A percentile compares a stretch with the other conserved stretches of the same genome.
Evolutionary conservation across 1,140 invertebrate genomes (phyloP).

Genomic region (Hirudo medicinalis): DNA sequence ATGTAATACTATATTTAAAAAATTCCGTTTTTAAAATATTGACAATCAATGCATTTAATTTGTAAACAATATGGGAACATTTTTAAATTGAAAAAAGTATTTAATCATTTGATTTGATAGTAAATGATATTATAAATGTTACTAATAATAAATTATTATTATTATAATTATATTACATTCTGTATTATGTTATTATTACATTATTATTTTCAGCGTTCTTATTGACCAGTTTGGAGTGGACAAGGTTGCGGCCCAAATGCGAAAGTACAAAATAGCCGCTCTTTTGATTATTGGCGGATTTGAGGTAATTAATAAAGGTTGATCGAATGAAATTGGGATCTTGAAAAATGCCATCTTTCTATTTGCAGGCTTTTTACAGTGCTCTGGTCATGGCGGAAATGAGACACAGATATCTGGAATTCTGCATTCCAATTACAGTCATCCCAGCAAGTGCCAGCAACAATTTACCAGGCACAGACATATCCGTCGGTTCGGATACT

Average conservation of each 20-base stretch:
- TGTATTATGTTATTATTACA: not conserved
- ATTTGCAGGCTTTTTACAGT: constrained; percentile 64
- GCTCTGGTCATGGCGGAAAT: constrained; percentile 62
- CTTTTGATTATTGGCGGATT: constrained; percentile 91
- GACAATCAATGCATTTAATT: too few species aligned
- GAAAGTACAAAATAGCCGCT: constrained; percentile 79
- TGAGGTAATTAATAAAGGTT: constrained; percentile 51
- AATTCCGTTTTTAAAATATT: too few species aligned
- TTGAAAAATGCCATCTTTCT: too few species aligned
- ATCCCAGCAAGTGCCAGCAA: constrained; percentile 91
- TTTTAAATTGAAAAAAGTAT: too few species aligned
- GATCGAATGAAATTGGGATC: too few species aligned
- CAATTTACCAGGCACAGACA: constrained; percentile 71
- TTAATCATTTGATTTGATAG: too few species aligned
- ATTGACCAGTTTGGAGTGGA: constrained; percentile 53
- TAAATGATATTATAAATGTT: too few species aligned
- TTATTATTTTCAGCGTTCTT: not conserved
- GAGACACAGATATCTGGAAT: constrained; percentile 63
- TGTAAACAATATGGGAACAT: too few species aligned
- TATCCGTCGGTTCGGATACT: constrained; percentile 91
- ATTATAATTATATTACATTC: too few species aligned
- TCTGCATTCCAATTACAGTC: constrained; percentile 85
- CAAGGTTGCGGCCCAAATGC: constrained; percentile 64
- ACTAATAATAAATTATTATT: too few species aligned
- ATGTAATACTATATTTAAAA: too few species aligned